Conservation (phyloP, 2,797 vertebrate species). For the Pseudomugil gertrudae region DNA sequence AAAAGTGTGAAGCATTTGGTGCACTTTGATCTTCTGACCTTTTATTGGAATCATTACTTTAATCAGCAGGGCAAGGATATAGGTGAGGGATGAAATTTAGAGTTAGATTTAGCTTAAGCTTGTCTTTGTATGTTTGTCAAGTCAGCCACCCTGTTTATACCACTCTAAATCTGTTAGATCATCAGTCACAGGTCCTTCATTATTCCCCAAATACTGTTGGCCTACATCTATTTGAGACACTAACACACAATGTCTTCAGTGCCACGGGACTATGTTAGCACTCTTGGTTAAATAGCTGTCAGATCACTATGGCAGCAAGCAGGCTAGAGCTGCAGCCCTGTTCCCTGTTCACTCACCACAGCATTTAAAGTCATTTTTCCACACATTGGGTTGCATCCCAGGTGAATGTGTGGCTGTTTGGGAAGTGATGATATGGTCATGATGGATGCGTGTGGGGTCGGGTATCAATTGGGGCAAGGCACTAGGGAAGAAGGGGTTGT, state of each 20-base stretch:
- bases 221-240: conserved; percentile 71
- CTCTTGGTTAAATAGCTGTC: conserved; percentile 81
- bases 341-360: conserved; percentile 53
- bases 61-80: conserved; percentile 14
- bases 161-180: conserved; percentile 78
- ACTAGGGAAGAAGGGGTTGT: conserved; percentile 76
- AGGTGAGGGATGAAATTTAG: conserved; percentile 43
- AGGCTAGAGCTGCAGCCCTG: conserved; percentile 66
- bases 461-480: conserved; percentile 82
- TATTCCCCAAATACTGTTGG: conserved; percentile 77
- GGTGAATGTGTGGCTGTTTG: conserved; percentile 74
- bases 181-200: conserved; percentile 87
- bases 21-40: neutral
- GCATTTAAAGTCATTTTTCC: conserved; percentile 70
- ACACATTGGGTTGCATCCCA: conserved; percentile 72
- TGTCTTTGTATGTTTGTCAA: conserved; percentile 18
- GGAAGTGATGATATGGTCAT: conserved; percentile 80
- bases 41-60: neutral
- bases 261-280: conserved; percentile 76
- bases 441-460: conserved; percentile 83
- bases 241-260: conserved; percentile 77
- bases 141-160: conserved; percentile 30
- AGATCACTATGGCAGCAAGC: conserved; percentile 77
- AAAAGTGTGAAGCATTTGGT: neutral
- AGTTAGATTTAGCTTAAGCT: conserved; percentile 32